Evolutionary conservation across 2,888 invertebrate genomes (phyloP).

Genomic region (Rhagonycha fulva): DNA sequence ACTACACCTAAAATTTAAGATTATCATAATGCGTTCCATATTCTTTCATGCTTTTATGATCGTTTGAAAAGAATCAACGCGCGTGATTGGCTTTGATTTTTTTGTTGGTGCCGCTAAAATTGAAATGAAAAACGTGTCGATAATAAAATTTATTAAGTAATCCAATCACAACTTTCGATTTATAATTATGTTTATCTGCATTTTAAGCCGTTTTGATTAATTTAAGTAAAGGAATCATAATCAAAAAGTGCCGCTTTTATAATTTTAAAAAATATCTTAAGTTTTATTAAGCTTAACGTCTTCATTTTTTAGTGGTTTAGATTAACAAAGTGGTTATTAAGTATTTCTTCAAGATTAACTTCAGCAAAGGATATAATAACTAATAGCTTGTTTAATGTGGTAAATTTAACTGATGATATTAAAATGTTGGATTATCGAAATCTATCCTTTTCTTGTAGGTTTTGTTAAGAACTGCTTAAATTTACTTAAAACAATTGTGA

Average conservation of each 20-base stretch:
- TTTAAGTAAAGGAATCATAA: background rate
- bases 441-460: too few relatives aligned
- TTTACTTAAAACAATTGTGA: too few relatives aligned
- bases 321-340: background rate
- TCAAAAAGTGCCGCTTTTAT: background rate
- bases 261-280: background rate
- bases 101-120: background rate
- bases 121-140: background rate
- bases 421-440: background rate
- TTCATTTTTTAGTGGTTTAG: background rate
- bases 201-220: background rate
- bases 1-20: conserved; percentile 6
- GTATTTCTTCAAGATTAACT: background rate
- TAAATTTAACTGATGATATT: background rate
- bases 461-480: too few relatives aligned
- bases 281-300: background rate
- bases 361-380: background rate
- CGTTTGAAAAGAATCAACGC: background rate
- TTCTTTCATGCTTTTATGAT: conserved; percentile 13
- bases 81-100: background rate
- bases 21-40: conserved; percentile 13
- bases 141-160: background rate
- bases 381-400: background rate
- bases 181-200: background rate
- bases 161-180: background rate